Evolutionary conservation across 2,888 invertebrate species (phyloP), one percentile per base, ranked within the genome.

Genomic region (Stramonita haemastoma): DNA sequence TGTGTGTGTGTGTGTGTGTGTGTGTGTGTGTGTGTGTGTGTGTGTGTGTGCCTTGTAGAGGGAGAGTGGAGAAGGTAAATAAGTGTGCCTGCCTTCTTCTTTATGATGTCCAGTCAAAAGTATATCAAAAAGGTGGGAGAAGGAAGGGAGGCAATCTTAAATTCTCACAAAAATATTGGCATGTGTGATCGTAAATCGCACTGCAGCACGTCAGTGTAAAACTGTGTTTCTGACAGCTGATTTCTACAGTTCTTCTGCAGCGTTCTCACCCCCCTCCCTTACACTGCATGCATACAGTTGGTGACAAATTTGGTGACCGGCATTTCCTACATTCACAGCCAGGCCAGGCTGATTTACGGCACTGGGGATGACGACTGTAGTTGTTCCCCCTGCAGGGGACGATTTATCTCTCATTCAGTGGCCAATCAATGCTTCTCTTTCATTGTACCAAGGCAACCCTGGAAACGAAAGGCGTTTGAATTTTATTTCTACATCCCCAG

Each of bases 381-480:
- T 32, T 11, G 13, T 32, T 2, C 19, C 15, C 11, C 17, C 22
- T 60, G 60, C 19, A 22, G 60, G 29, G 22, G 84, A 85, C 84
- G 26, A 85, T 85, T 85, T 85, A 85, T 85, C 57, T 85, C 84
- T 29, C 57, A 29, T 85, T 46, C 13, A 29, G 26, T 29, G 57
- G 29, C 84, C 84, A 85, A 57, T 85, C 84, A 85, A 85, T 85
- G 29, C 4, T 57, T 0, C n/a, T 29, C 84, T 85, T 57, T 85
- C 84, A 85, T 85, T 57, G 84, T 29, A 85, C 84, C 57, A 29
- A 85, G 84, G 84, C 56, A 85, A 85, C 84, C 84, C 84, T 57
- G 22, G 57, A 57, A 85, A 85, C 26, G 26, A 85, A 85, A 57
- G 56, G 46, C 46, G 29, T 85, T 85, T n/a, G 29, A 56, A 15